Percentiles rank a stretch among this genome's conserved stretches.
phyloP scores from a whole-genome alignment of 2,113 vertebrate species.

The Phaetusa simplex region DNA sequence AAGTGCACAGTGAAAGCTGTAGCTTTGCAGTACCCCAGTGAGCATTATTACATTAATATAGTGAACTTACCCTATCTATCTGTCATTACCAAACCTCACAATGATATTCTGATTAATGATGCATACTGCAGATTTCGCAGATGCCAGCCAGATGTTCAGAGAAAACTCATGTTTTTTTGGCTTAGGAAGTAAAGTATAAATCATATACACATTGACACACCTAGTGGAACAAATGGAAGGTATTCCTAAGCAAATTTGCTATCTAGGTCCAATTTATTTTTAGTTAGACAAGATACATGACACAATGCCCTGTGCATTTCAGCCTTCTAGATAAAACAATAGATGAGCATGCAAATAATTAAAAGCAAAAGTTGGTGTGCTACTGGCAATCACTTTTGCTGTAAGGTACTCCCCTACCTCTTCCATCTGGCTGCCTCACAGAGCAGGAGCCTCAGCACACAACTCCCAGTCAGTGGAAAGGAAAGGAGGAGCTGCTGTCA shows the following conservation, averaged over 20 bases:
- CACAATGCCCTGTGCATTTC: not conserved
- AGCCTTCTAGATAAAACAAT: not conserved
- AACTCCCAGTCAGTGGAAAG: not conserved
- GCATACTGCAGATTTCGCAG: slow-evolving; percentile 44
- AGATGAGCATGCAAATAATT: not conserved
- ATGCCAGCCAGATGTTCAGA: slow-evolving; percentile 71
- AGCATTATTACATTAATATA: slow-evolving; percentile 47
- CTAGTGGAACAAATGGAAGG: slow-evolving; percentile 64
- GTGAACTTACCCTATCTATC: slow-evolving; percentile 25
- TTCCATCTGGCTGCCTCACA: not conserved
- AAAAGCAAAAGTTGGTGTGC: not conserved
- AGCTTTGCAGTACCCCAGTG: not conserved
- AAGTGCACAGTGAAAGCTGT: not conserved
- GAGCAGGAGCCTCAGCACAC: not conserved
- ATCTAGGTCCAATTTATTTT: slow-evolving; percentile 12
- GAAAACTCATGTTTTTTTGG: slow-evolving; percentile 49
- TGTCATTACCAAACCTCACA: slow-evolving; percentile 47
- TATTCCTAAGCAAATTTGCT: slow-evolving; percentile 2
- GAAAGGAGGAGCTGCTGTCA: not conserved
- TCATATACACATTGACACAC: slow-evolving; percentile 38
- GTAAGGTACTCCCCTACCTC: not conserved
- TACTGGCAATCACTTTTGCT: not conserved
- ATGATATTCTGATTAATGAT: slow-evolving; percentile 70
- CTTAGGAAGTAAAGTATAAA: slow-evolving; percentile 52
- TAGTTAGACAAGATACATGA: not conserved